Evolutionary conservation across 2,888 invertebrate genomes (phyloP), one percentile per base, ranked within the genome.

Genomic region (Drosophila lutescens): DNA sequence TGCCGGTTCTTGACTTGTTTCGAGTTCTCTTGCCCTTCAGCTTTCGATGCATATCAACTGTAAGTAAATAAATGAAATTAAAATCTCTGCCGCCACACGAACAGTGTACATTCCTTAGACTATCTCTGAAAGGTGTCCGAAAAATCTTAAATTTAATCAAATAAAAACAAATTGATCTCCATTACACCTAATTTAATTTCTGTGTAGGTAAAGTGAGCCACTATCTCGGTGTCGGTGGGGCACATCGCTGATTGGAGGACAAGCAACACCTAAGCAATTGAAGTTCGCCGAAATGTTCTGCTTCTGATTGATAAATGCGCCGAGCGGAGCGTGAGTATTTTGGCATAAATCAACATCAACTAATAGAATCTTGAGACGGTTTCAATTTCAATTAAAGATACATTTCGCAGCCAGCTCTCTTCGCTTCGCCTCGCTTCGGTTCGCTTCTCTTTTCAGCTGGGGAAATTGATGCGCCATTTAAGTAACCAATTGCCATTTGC

Each of bases 301-400:
- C 40, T 49, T 32, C 44, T 58, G 50, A 62, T 65, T 63, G 47
- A 32, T 47, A 49, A 47, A 62, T 61, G 47, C 23, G 47, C 47
- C 47, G 47, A 43, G 57, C 57, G 59, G 47, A 56, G 57, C 57
- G 59, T 41, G 41, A 13, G 55, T 47, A 38, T 32, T 51, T 65
- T 40, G 47, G 46, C 43, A 75, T 75, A 75, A 75, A 75, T 69
- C 69, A 58, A 56, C 58, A 71, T 87, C 78, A 82, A 83, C 86
- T 83, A 87, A 83, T 83, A 78, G 83, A 85, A 82, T 87, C 88
- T 85, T 82, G 82, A 83, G 83, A 83, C 83, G 78, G 83, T 76
- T 85, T 84, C 88, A 88, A 84, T 87, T 84, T 87, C 86, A 84
- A 87, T 87, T 85, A 87, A 84, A 79, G 74, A 53, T 66, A 70